phyloP scores from a whole-genome alignment of 2,113 vertebrate species.

The Gallinago media region DNA sequence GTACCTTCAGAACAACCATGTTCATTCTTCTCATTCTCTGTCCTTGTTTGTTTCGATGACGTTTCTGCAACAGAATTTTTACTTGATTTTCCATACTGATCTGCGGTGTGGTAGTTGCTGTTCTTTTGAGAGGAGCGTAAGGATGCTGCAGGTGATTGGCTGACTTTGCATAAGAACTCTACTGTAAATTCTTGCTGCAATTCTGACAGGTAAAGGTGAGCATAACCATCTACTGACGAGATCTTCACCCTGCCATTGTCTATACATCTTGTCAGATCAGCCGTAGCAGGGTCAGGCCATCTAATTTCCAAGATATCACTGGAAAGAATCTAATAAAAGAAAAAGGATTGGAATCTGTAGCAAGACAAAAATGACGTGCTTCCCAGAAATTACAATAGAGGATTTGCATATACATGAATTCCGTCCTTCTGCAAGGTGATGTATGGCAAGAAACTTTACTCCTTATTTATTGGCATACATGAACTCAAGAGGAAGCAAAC shows the following conservation, averaged over 20 bases:
- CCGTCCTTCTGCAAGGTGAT: background rate
- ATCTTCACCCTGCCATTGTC: conserved; percentile 72
- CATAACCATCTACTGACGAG: conserved; percentile 81
- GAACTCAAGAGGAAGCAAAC: background rate
- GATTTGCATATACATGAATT: background rate
- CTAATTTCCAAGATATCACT: conserved; percentile 73
- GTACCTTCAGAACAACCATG: background rate
- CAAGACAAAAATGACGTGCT: background rate
- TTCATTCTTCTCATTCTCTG: background rate
- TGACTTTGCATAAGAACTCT: conserved; percentile 85
- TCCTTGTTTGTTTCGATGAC: background rate
- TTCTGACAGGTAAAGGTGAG: conserved; percentile 78
- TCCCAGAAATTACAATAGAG: background rate
- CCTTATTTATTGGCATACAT: background rate
- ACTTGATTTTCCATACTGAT: background rate
- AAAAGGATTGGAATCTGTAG: background rate
- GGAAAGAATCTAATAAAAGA: conserved; percentile 72
- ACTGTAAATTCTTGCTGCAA: conserved; percentile 84
- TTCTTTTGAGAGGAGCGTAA: background rate
- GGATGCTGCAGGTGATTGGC: conserved; percentile 53
- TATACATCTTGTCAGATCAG: conserved; percentile 10
- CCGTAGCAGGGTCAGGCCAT: conserved; percentile 77
- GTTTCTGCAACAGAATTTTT: background rate
- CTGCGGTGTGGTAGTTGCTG: background rate
- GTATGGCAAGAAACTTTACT: background rate